These are phyloP conservation scores for Crocallis elinguaria DNA, from an alignment of 2,888 invertebrate genomes.

Conservation along the genomic window DNA sequence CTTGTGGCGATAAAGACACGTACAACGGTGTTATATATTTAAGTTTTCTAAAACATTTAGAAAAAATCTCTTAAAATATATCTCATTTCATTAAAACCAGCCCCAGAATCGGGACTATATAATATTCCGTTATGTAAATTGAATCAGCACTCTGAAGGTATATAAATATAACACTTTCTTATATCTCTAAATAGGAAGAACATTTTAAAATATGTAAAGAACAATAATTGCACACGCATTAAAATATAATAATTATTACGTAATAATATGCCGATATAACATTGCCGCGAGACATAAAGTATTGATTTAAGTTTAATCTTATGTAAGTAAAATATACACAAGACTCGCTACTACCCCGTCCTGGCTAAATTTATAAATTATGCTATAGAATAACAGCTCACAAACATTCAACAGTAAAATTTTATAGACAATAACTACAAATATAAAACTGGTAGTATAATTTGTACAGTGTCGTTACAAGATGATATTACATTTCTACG, in stretches of 20 bases:
- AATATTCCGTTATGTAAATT: conserved; percentile 64
- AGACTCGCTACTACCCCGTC: conserved; percentile 26
- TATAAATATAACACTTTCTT: conserved; percentile 79
- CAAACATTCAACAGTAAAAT: conserved; percentile 38
- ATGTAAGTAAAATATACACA: conserved; percentile 3
- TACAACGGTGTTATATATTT: conserved; percentile 70
- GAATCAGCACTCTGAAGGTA: conserved; percentile 56
- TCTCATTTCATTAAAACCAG: conserved; percentile 62
- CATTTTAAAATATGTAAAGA: conserved; percentile 70
- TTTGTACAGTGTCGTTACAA: conserved; percentile 36
- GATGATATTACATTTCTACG: conserved; percentile 38
- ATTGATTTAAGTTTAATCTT: conserved; percentile 15
- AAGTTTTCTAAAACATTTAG: conserved; percentile 73
- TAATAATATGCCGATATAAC: conserved; percentile 49
- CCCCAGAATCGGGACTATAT: conserved; percentile 58
- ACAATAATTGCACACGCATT: conserved; percentile 78
- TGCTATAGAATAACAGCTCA: conserved; percentile 52
- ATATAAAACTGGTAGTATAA: conserved; percentile 39
- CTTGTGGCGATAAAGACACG: conserved; percentile 75
- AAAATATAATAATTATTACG: conserved; percentile 59
- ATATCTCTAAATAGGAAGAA: conserved; percentile 78
- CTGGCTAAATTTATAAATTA: conserved; percentile 50
- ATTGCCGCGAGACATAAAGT: conserved; percentile 17
- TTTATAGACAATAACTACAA: conserved; percentile 30
- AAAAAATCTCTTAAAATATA: conserved; percentile 84